phyloP scores from a whole-genome alignment of 2,888 invertebrate genomes.

The Papilio elwesi region DNA sequence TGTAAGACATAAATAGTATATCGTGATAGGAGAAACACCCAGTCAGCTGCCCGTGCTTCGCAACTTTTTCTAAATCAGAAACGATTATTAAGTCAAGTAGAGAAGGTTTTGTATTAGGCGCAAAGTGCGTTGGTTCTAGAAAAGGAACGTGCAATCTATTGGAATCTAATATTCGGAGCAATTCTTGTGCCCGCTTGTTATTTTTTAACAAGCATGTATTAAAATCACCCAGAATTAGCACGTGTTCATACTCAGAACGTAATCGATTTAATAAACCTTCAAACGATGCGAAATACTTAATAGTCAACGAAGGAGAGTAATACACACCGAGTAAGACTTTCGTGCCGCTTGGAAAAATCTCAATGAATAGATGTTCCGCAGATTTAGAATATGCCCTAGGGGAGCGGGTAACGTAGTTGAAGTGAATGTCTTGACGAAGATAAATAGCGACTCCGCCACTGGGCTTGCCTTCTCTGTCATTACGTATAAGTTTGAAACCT shows the following conservation, averaged over 20 bases:
- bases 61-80: constrained; percentile 31
- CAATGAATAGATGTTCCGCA: constrained; percentile 41
- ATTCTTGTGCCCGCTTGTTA: constrained; percentile 19
- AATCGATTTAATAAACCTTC: constrained; percentile 25
- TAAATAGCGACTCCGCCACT: constrained; percentile 42
- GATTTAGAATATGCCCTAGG: neutral
- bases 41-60: constrained; percentile 40
- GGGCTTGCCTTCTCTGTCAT: constrained; percentile 33
- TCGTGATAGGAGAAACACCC: constrained; percentile 41
- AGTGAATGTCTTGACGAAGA: constrained; percentile 35
- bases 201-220: constrained; percentile 40
- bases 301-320: constrained; percentile 36
- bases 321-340: constrained; percentile 40
- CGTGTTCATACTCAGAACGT: constrained; percentile 32
- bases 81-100: constrained; percentile 41
- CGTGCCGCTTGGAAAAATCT: constrained; percentile 22
- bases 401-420: constrained; percentile 20
- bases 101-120: constrained; percentile 38
- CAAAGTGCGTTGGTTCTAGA: constrained; percentile 36
- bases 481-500: constrained; percentile 40
- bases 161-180: constrained; percentile 22
- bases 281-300: constrained; percentile 40
- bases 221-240: constrained; percentile 39
- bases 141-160: constrained; percentile 30
- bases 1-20: constrained; percentile 37